phyloP scores from a whole-genome alignment of 2,888 invertebrate genomes.

The Platycheirus rosarum region DNA sequence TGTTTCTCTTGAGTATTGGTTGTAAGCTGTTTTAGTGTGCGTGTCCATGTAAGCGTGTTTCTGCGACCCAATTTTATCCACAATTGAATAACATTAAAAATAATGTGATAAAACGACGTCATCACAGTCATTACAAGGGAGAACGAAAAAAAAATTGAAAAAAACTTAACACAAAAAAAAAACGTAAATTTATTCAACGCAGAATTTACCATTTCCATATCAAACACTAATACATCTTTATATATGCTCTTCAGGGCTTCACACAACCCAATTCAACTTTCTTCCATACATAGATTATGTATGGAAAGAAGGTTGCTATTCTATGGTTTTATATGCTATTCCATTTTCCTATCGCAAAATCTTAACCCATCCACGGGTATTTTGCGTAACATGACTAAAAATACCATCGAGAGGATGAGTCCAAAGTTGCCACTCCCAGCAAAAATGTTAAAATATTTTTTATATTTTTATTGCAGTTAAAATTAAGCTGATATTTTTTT shows the following conservation, averaged over 20 bases:
- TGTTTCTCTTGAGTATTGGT: too few species aligned
- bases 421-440: constrained; percentile 22
- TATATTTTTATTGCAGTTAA: too few species aligned
- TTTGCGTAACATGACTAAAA: constrained; percentile 6
- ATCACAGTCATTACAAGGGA: constrained; percentile 52
- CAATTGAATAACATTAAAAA: constrained; percentile 55
- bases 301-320: background rate
- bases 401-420: background rate
- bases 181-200: constrained; percentile 8
- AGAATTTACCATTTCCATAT: background rate
- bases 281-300: background rate
- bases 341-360: constrained; percentile 16
- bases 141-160: background rate
- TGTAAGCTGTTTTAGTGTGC: background rate
- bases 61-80: constrained; percentile 61
- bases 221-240: background rate
- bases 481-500: too few species aligned
- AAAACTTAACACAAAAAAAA: background rate
- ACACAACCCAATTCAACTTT: background rate
- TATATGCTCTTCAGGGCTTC: background rate
- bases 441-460: too few species aligned
- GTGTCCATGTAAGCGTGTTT: constrained; percentile 9
- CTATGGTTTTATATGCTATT: constrained; percentile 22
- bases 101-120: constrained; percentile 66
- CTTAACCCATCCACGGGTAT: constrained; percentile 20